Percentiles rank a stretch among this genome's conserved stretches.
phyloP scores from a whole-genome alignment of 1,140 invertebrate species.

The Drosophila orosa region DNA sequence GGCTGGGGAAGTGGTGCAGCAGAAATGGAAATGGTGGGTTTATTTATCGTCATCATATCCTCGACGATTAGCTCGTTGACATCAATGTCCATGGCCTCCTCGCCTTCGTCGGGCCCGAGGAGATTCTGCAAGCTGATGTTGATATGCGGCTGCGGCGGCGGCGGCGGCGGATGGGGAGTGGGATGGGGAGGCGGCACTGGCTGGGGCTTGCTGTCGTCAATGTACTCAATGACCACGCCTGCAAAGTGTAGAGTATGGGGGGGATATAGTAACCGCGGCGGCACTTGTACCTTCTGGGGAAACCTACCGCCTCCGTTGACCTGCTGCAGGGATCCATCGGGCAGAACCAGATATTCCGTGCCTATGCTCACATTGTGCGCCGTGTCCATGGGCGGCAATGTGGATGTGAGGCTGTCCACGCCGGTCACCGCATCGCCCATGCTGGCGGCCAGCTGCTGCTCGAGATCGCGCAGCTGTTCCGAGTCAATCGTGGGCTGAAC shows the following conservation, averaged over 20 bases:
- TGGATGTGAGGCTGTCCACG: conserved; percentile 13
- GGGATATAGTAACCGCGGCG: no score
- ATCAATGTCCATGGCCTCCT: conserved; percentile 63
- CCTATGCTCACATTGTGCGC: conserved; percentile 65
- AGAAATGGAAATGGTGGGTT: conserved; percentile 17
- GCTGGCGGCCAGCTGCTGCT: conserved; percentile 47
- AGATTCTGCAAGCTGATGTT: conserved; percentile 58
- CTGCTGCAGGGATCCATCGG: conserved; percentile 74
- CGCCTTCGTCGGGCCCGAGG: conserved; percentile 23
- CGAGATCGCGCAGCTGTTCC: conserved; percentile 60
- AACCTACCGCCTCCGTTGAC: conserved; percentile 62
- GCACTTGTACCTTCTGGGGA: background rate
- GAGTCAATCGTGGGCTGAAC: conserved; percentile 46
- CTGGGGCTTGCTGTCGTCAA: conserved; percentile 57
- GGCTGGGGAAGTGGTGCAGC: background rate
- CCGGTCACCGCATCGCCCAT: conserved; percentile 24
- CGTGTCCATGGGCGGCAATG: conserved; percentile 21
- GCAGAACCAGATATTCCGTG: conserved; percentile 71
- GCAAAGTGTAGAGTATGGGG: background rate
- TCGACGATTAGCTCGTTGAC: conserved; percentile 63
- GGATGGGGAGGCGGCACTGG: background rate
- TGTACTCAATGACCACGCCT: conserved; percentile 70
- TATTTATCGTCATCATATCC: conserved; percentile 38
- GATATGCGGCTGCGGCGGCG: no score
- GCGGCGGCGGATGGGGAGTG: background rate